Conservation (phyloP, 2,113 vertebrate genomes). For the Nicator chloris region DNA sequence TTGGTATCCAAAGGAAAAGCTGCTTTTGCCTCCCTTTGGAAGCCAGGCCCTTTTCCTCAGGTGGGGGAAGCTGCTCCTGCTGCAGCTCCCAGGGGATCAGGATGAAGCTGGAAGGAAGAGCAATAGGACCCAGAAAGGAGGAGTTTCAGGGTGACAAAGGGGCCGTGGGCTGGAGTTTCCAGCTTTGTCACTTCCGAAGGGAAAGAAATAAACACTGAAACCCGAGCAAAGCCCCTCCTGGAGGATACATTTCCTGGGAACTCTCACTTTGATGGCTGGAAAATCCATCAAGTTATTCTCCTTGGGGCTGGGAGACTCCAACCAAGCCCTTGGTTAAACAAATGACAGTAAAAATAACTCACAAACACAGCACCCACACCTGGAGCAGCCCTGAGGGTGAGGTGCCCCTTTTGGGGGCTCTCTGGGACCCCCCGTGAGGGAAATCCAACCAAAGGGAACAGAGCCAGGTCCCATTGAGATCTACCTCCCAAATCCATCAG, state of each 20-base stretch:
- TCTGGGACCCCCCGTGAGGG: background rate
- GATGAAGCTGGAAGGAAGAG: background rate
- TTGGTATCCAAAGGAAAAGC: background rate
- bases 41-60: background rate
- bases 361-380: background rate
- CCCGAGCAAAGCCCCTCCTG: background rate
- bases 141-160: background rate
- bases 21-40: background rate
- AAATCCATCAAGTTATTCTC: conserved; percentile 16
- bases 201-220: background rate
- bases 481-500: background rate
- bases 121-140: background rate
- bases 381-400: background rate
- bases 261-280: background rate
- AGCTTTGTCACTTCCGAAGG: background rate
- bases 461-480: background rate
- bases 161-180: background rate
- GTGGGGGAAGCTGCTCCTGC: background rate
- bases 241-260: conserved; percentile 25
- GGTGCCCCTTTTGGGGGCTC: background rate
- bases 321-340: background rate
- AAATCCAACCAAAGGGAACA: background rate
- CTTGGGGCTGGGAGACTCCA: background rate
- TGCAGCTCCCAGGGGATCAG: background rate
- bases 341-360: background rate